Evolutionary conservation across 2,888 invertebrate species (phyloP), one percentile per base, ranked within the genome.

Genomic region (Ophraella communa): DNA sequence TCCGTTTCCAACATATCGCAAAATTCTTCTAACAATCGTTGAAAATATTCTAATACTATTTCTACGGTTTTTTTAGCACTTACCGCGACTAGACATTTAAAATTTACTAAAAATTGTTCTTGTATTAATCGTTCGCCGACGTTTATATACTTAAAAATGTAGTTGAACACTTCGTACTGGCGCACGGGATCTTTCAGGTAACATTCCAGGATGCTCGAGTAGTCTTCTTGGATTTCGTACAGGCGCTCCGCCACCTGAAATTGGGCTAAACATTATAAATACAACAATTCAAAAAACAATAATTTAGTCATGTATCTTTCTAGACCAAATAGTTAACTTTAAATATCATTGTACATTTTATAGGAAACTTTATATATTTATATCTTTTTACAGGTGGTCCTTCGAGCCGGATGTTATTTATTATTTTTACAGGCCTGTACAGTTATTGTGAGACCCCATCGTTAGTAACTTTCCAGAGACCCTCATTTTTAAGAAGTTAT

Each of bases 171-270:
- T 72, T 89, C 88, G 52, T 84, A 83, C 78, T 87, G 85, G 47
- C 91, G 82, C 10, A 85, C 79, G 20, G 85, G 83, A 76, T 91
- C 91, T 23, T 85, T 83, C 47, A 91, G 80, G 78, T 91, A 92
- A 77, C 91, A 91, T 4, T 85, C 83, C 4, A 92, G 77, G 56
- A 92, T 89, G 72, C 86, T 86, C 62, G 86, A 85, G 76, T 87
- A 90, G 60, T 89, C 76, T 39, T 75, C 71, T 64, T 86, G 79
- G 69, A 84, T 84, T 79, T 90, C 89, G 75, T 91, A 87, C 52
- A 93, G 79, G 76, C 87, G 84, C 77, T 92, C 91, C 73, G 89
- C 89, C 0, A 92, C 49, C 49, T 51, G 8, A 51, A 27, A 42
- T 18, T 10, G 3, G 7, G 8, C 4, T 10, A 27, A 27, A 27